A percentile compares a stretch with the other conserved stretches of the same genome.
phyloP scores from a whole-genome alignment of 2,888 invertebrate genomes.

The Pterobdella sp. region DNA sequence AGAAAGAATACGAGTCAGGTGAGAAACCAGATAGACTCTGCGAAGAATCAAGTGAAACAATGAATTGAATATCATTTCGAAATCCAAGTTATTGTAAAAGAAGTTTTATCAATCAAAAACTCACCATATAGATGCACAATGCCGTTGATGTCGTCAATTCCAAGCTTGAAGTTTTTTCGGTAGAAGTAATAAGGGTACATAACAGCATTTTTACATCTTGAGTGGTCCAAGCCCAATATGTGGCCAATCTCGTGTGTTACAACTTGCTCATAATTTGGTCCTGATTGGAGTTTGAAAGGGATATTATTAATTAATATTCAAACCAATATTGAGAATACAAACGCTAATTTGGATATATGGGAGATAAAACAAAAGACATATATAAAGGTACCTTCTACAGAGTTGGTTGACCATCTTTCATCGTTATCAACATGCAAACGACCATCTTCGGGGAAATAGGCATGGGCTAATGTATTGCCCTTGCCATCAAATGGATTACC shows the following conservation, averaged over 20 bases:
- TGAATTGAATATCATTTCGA: too few relatives aligned
- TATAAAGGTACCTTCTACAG: too few relatives aligned
- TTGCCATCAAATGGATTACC: constrained; percentile 17
- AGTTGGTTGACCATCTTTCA: constrained; percentile 13
- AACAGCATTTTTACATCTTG: background rate
- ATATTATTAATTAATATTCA: too few relatives aligned
- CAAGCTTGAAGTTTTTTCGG: constrained; percentile 32
- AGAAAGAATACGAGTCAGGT: too few relatives aligned
- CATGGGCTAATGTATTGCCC: constrained; percentile 10
- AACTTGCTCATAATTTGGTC: background rate
- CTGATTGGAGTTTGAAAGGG: too few relatives aligned
- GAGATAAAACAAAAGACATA: too few relatives aligned
- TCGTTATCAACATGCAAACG: constrained; percentile 5
- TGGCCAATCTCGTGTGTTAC: constrained; percentile 17
- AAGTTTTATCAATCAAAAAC: too few relatives aligned
- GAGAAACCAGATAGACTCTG: too few relatives aligned
- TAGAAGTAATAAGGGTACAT: constrained; percentile 19
- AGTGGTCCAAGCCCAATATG: constrained; percentile 6
- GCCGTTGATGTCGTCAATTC: constrained; percentile 38
- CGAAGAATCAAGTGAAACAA: too few relatives aligned
- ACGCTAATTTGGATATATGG: too few relatives aligned
- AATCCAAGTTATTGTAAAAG: too few relatives aligned
- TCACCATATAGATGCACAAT: constrained; percentile 41
- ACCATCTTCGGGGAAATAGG: constrained; percentile 17
- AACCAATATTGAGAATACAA: too few relatives aligned